Evolutionary conservation across 2,797 vertebrate genomes (phyloP).

Genomic region (Leucoraja ocellata): DNA sequence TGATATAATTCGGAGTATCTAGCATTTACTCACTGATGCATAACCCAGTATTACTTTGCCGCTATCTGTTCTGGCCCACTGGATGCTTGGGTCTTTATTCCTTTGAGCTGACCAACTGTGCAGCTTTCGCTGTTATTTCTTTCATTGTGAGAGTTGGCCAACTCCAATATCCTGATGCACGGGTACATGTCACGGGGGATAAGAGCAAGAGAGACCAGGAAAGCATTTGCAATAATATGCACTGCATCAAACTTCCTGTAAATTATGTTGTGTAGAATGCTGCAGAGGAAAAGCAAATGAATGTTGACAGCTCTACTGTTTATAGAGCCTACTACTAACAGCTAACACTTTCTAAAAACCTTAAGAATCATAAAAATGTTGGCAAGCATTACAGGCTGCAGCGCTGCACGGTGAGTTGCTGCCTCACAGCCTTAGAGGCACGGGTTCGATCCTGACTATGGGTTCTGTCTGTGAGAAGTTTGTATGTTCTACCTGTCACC

Average conservation of each 20-base stretch:
- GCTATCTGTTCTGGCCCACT: not conserved
- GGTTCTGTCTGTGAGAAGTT: no score
- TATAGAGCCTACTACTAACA: not conserved
- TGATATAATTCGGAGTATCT: not conserved
- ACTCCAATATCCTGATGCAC: not conserved
- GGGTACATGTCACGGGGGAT: not conserved
- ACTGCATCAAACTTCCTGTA: slow-evolving; percentile 16
- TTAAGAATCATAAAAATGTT: not conserved
- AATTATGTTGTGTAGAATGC: not conserved
- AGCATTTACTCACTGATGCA: not conserved
- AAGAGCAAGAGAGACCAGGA: not conserved
- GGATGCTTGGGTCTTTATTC: not conserved
- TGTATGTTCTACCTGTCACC: no score
- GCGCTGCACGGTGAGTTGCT: not conserved
- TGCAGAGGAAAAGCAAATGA: not conserved
- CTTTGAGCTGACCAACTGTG: not conserved
- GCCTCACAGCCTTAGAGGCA: no score
- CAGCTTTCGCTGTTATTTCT: not conserved
- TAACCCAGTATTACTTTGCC: not conserved
- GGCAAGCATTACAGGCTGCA: not conserved
- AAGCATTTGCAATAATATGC: not conserved
- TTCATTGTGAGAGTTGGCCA: not conserved
- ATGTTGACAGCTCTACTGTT: slow-evolving; percentile 16
- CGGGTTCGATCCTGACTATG: no score
- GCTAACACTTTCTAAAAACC: not conserved